Conservation (phyloP, 1,140 invertebrate genomes). For the Dryas iulia region DNA sequence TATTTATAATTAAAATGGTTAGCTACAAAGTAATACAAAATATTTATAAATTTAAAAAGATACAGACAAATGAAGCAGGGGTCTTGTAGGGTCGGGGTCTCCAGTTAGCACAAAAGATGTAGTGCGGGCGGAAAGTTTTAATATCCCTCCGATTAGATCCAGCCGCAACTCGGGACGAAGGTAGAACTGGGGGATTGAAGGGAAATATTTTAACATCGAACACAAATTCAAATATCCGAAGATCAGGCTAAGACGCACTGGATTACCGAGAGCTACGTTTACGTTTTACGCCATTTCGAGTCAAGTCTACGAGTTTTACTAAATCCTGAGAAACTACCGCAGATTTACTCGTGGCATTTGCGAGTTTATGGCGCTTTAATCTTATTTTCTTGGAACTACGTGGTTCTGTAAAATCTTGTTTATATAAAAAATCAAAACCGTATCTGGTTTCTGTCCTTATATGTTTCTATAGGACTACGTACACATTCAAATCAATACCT, state of each 20-base stretch:
- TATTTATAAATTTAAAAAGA: constrained; percentile 28
- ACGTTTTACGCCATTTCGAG: constrained; percentile 28
- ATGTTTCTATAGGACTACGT: not conserved
- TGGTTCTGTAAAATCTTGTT: not conserved
- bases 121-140: constrained; percentile 73
- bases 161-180: constrained; percentile 58
- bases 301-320: constrained; percentile 31
- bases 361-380: constrained; percentile 31
- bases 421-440: not conserved
- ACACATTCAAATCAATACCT: too few relatives aligned
- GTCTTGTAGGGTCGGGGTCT: constrained; percentile 41
- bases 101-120: constrained; percentile 61
- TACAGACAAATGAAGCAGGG: constrained; percentile 32
- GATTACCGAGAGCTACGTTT: constrained; percentile 35
- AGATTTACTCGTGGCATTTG: constrained; percentile 31
- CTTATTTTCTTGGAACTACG: constrained; percentile 16
- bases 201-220: constrained; percentile 67
- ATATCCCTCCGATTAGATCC: constrained; percentile 76
- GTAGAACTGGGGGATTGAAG: constrained; percentile 53
- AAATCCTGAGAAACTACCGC: constrained; percentile 30
- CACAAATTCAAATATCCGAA: constrained; percentile 59
- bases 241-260: constrained; percentile 54
- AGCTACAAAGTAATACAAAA: not conserved
- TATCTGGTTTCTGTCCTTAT: not conserved
- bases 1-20: not conserved